Evolutionary conservation across 1,140 invertebrate species (phyloP).

Genomic region (Ceratosolen solmsi): DNA sequence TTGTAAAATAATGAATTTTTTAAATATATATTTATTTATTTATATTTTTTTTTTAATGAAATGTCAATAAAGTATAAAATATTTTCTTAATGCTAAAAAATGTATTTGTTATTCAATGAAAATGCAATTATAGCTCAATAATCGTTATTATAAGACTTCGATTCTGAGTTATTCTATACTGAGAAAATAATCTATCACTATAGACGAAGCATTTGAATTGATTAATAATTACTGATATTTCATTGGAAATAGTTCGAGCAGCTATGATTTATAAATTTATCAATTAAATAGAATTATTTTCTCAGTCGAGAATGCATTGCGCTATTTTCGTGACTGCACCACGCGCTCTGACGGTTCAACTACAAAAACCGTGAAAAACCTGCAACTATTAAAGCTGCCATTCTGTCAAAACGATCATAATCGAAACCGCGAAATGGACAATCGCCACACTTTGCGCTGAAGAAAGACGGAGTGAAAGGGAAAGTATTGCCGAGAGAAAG

Average conservation of each 20-base stretch:
- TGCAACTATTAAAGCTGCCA: neutral
- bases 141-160: neutral
- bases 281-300: constrained; percentile 54
- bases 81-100: too few species aligned
- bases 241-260: neutral
- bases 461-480: too few species aligned
- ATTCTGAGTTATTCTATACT: neutral
- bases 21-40: too few species aligned
- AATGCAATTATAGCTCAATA: too few species aligned
- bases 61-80: too few species aligned
- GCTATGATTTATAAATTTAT: constrained; percentile 10
- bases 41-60: too few species aligned
- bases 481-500: neutral
- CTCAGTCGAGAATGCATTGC: neutral
- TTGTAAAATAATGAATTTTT: neutral
- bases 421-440: neutral
- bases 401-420: neutral
- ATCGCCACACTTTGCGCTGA: neutral
- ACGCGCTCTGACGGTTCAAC: neutral
- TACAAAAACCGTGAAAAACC: neutral
- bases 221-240: neutral
- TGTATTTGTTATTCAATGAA: too few species aligned
- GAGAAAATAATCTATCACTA: constrained; percentile 22
- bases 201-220: neutral
- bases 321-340: neutral